Conservation (phyloP, 2,797 vertebrate species). For the Protosalanx chinensis region DNA sequence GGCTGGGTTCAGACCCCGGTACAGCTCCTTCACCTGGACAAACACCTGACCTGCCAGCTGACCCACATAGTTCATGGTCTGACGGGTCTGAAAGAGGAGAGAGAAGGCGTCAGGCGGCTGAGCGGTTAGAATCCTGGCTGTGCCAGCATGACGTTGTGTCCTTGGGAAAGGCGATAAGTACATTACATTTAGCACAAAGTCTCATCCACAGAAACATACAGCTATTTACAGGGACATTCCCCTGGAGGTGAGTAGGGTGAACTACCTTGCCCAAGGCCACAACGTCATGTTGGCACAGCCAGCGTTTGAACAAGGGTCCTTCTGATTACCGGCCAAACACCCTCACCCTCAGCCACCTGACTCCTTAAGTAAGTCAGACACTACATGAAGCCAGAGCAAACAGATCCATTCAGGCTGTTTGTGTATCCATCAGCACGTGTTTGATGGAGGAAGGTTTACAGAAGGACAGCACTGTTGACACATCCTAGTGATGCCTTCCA, state of each 20-base stretch:
- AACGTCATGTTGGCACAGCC: too few species aligned
- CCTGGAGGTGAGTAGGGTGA: too few species aligned
- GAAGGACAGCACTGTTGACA: neutral
- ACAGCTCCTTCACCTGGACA: slow-evolving; percentile 95
- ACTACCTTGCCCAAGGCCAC: too few species aligned
- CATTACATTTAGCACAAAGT: too few species aligned
- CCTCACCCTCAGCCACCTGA: too few species aligned
- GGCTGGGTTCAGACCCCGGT: slow-evolving; percentile 92
- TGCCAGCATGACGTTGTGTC: too few species aligned
- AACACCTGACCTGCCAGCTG: slow-evolving; percentile 96
- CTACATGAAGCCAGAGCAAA: neutral
- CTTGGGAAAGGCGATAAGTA: neutral
- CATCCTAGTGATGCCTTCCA: too few species aligned
- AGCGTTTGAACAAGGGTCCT: too few species aligned
- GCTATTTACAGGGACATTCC: too few species aligned
- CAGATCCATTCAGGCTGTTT: neutral
- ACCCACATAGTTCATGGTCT: slow-evolving; percentile 99
- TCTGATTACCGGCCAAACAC: too few species aligned
- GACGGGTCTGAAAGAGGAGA: slow-evolving; percentile 70
- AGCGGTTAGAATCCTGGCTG: too few species aligned
- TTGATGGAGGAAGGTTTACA: neutral
- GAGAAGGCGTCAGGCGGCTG: neutral
- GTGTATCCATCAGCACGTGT: neutral
- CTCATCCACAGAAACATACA: too few species aligned
- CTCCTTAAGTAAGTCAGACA: neutral